Base-by-base conservation (phyloP, 2,888 invertebrate species). In the Pyrrhia umbra region DNA sequence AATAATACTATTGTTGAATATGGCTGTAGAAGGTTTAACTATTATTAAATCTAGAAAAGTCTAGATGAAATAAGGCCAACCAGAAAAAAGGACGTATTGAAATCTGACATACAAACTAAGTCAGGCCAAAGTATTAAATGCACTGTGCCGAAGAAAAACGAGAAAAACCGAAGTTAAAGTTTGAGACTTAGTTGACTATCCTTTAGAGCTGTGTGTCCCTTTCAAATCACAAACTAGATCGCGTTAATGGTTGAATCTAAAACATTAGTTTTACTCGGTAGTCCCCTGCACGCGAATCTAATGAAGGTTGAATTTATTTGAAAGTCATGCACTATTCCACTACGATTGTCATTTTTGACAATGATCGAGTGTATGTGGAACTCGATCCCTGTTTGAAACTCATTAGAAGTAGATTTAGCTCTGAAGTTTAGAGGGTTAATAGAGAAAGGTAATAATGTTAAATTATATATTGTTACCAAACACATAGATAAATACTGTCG, bases 291-390 rank as follows among this genome's bases (percentile, higher is more conserved):
- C 59, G 70, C 67, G 39, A 64, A 80, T 66, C 70, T 87, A 88
- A 90, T 89, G 87, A 87, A 85, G 85, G 72, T 63, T 75, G 84
- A 84, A 81, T 85, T 82, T 83, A 86, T 85, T 82, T 85, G 83
- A 89, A 85, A 87, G 88, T 90, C 87, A 88, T 88, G 81, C 75
- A 75, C 83, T 80, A 84, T 85, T 83, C 80, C 73, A 59, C 71
- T 59, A 61, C 66, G 71, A 77, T 80, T 79, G 75, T 76, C 68
- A 71, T 69, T 68, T 73, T 50, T 79, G 79, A 79, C 79, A 78
- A 69, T 78, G 75, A 79, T 80, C 46, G 72, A 77, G 79, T 76
- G 50, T 57, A 52, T 68, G 23, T 56, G 15, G 42, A 64, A 34
- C 63, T 49, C 49, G 54, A 60, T 67, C 63, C 64, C 57, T 64